Evolutionary conservation across 2,797 vertebrate species (phyloP), one percentile per base, ranked within the genome.

Genomic region (Muraenolepis orangiensis): DNA sequence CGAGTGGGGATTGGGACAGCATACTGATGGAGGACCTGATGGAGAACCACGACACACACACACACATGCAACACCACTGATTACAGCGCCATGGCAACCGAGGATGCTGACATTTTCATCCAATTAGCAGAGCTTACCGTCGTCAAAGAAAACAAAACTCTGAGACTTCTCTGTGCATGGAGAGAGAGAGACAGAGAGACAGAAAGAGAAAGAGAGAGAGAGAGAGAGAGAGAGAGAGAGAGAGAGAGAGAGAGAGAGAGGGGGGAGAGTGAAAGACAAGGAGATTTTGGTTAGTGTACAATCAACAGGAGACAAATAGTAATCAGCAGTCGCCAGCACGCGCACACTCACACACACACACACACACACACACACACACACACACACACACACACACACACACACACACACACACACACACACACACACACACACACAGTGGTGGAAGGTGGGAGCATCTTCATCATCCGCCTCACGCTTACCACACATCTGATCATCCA

Each of bases 121-220:
- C 89, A 89, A 90, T 91, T 88, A 90, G 82, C 89, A 87, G 77
- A 83, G 85, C 94, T 94, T 95, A 95, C 94, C 93, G 87, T 94
- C 91, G 82, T 94, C 93, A 94, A 90, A 94, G 91, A 94, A 93
- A 94, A 93, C 89, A 89, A 94, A 94, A 92, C 88, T 94, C 84
- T 93, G 88, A 89, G 91, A 93, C 82, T 89, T 91, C 90, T 93
- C 93, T 94, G 94, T 90, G 80, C 89, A 83, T 70, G 51, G 81
- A 84, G 87, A 46, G 81, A 80, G 74, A 76, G 71, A 85, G 70
- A 80, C 66, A 86, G 72, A 86, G 73, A 79, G 78, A 85, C 5
- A 40, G 79, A 81, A 72, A 76, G 71, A 84, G 68, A 80, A 66
- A 86, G 71, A 87, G 76, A 80, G 78, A 84, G 57, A 73, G 78